Evolutionary conservation across 2,113 vertebrate genomes (phyloP), one percentile per base, ranked within the genome.

Genomic region (Aegithalos caudatus): DNA sequence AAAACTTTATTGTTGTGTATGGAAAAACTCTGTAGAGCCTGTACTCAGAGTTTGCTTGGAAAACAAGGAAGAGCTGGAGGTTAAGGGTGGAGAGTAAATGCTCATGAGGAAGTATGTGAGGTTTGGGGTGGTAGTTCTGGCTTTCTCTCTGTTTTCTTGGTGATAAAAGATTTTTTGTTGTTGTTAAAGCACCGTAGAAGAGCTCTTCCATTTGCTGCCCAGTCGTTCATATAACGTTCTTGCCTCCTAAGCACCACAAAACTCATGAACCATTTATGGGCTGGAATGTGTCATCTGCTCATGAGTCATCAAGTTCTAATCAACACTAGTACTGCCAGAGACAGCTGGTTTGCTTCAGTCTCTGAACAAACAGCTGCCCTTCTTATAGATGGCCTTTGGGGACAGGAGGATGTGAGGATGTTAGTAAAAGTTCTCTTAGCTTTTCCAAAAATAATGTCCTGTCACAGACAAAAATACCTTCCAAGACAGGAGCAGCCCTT

Each of bases 231-330:
- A 7, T 24, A 37, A 65, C 1, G 11, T 51, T 82, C 12, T 15
- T 33, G 22, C 53, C 21, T 70, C 27, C 44, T 42, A 22, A 91
- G 31, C 37, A 69, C 89, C 25, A 51, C 22, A 27, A 70, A 92
- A 57, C n/a, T 72, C 24, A 40, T 64, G 74, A 80, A 50, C 81
- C 62, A 82, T 88, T 94, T 97, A 95, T 88, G 96, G 94, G n/a
- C 18, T 85, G 95, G 94, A 95, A 97, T 93, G 90, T 76, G 25
- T 96, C 88, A 92, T 90, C 94, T 96, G 96, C 71, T 85, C 5
- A 27, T 96, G 95, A 95, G 74, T 94, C 94, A 94, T 76, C 57
- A 19, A 53, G 70, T 56, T 74, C 53, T 91, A 85, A 85, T 90
- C 85, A 88, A n/a, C 67, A 51, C 15, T 33, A 40, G 24, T 48